Conservation (phyloP, 1,140 invertebrate genomes). For the Stegodyphus mimosarum region DNA sequence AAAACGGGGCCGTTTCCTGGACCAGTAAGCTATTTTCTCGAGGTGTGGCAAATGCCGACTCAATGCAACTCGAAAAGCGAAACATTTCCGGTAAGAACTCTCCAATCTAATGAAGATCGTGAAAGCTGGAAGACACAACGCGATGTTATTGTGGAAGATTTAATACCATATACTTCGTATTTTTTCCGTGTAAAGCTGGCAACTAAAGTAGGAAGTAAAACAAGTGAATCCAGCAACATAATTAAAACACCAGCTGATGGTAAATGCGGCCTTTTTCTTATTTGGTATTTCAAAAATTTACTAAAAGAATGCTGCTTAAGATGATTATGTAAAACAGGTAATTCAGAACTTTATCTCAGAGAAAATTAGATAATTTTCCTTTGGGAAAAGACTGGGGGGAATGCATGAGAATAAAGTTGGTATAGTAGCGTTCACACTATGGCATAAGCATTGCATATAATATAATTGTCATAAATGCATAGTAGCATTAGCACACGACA, state of each 20-base stretch:
- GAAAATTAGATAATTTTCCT: too few relatives aligned
- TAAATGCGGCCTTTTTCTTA: background rate
- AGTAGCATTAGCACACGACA: too few relatives aligned
- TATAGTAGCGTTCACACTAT: too few relatives aligned
- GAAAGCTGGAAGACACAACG: background rate
- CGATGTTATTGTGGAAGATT: background rate
- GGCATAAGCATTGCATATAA: too few relatives aligned
- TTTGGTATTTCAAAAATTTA: too few relatives aligned
- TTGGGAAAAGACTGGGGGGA: too few relatives aligned
- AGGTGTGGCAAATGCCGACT: background rate
- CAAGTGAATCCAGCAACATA: background rate
- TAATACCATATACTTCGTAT: conserved; percentile 1
- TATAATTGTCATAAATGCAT: too few relatives aligned
- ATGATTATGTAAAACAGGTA: too few relatives aligned
- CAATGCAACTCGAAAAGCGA: background rate
- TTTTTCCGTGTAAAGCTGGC: background rate
- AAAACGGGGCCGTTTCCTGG: conserved; percentile 3
- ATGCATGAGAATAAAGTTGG: too few relatives aligned
- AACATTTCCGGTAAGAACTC: background rate
- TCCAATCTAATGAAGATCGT: background rate
- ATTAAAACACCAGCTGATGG: conserved; percentile 11
- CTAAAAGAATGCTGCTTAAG: too few relatives aligned
- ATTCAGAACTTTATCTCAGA: too few relatives aligned
- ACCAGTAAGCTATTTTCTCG: background rate
- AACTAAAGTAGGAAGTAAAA: background rate